phyloP scores from a whole-genome alignment of 2,888 invertebrate species.

The Keiferia lycopersicella region DNA sequence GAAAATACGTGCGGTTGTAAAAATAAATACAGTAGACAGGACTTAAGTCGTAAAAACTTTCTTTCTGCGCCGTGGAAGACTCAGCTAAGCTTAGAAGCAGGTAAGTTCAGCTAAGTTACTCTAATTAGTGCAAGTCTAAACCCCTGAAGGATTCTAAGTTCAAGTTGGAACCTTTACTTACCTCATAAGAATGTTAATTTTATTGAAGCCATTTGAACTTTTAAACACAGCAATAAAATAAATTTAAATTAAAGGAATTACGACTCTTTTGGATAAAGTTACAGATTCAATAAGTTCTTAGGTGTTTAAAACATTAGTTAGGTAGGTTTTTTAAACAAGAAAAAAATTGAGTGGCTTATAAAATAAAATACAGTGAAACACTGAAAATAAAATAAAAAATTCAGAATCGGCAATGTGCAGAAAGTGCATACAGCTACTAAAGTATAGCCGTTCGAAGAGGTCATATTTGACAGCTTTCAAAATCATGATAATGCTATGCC shows the following conservation, averaged over 20 bases:
- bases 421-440: too few species aligned
- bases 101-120: constrained; percentile 11
- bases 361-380: too few species aligned
- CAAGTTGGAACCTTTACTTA: constrained; percentile 16
- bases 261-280: too few species aligned
- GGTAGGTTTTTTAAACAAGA: too few species aligned
- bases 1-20: not conserved
- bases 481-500: too few species aligned
- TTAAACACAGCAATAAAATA: not conserved
- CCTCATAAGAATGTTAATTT: constrained; percentile 23
- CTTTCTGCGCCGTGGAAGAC: not conserved
- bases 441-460: too few species aligned
- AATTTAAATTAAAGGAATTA: not conserved
- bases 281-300: not conserved
- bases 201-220: constrained; percentile 18
- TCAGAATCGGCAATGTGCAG: too few species aligned
- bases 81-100: not conserved
- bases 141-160: constrained; percentile 17
- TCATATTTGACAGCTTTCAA: too few species aligned
- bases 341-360: too few species aligned
- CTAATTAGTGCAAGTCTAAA: constrained; percentile 9
- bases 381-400: too few species aligned
- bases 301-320: too few species aligned
- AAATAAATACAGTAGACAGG: not conserved
- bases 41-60: constrained; percentile 3